phyloP scores from a whole-genome alignment of 2,888 invertebrate genomes.

The Aphidius colemani region DNA sequence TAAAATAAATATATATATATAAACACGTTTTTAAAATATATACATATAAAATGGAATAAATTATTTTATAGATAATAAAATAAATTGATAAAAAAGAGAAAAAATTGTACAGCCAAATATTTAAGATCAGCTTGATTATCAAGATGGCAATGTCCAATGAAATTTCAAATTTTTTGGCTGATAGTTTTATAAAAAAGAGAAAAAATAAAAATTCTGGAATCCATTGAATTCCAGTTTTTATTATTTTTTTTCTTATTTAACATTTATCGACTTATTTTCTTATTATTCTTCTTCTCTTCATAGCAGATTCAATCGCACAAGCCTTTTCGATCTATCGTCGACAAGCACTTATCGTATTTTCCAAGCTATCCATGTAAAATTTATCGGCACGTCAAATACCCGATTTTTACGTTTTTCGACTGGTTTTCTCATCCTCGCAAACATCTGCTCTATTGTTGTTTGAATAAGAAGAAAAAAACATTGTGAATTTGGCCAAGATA shows the following conservation, averaged over 20 bases:
- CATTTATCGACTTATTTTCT: conserved; percentile 17
- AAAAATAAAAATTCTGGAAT: too few species aligned
- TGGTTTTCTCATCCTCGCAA: conserved; percentile 21
- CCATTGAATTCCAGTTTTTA: too few species aligned
- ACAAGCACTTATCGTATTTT: conserved; percentile 39
- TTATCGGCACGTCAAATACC: conserved; percentile 34
- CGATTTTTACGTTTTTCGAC: conserved; percentile 10
- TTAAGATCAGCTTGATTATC: too few species aligned
- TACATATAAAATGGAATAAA: too few species aligned
- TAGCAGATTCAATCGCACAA: conserved; percentile 18
- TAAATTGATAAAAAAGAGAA: too few species aligned
- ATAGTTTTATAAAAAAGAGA: too few species aligned
- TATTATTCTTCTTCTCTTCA: not conserved
- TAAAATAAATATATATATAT: not conserved
- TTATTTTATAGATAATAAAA: too few species aligned
- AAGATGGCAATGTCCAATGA: too few species aligned
- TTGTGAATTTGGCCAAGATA: too few species aligned
- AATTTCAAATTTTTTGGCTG: too few species aligned
- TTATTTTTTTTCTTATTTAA: conserved; percentile 17
- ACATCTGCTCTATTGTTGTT: conserved; percentile 16
- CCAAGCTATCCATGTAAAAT: conserved; percentile 32
- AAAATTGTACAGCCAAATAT: too few species aligned
- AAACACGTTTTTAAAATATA: too few species aligned
- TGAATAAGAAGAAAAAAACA: conserved; percentile 12
- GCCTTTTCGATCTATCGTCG: conserved; percentile 36